phyloP scores from a whole-genome alignment of 2,797 vertebrate genomes.

The Telmatherina bonti region DNA sequence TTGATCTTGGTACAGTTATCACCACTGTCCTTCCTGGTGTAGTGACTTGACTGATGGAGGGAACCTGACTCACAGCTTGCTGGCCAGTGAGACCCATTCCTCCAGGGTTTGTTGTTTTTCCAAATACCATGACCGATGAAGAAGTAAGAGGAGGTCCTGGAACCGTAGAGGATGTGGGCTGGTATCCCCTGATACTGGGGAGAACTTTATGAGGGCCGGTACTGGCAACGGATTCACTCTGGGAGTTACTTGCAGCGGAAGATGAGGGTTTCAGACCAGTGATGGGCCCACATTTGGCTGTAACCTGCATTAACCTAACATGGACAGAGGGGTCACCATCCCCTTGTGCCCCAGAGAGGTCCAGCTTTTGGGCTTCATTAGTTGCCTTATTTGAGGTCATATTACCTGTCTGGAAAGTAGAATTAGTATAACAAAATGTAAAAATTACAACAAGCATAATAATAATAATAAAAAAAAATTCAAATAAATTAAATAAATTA shows the following conservation, averaged over 20 bases:
- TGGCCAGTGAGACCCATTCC: background rate
- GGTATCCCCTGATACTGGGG: background rate
- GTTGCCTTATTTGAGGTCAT: slow-evolving; percentile 45
- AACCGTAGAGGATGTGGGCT: background rate
- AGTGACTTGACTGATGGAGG: slow-evolving; percentile 42
- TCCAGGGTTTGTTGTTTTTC: slow-evolving; percentile 32
- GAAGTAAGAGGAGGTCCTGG: slow-evolving; percentile 14
- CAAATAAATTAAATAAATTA: no score
- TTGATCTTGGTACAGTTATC: slow-evolving; percentile 72
- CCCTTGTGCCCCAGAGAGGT: background rate
- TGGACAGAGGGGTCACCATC: background rate
- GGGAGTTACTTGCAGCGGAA: background rate
- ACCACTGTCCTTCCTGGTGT: slow-evolving; percentile 64
- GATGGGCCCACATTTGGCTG: slow-evolving; percentile 15
- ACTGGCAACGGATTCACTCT: background rate
- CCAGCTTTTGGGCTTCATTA: slow-evolving; percentile 24
- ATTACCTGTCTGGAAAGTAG: background rate
- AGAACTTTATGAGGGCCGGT: slow-evolving; percentile 6
- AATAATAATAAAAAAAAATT: background rate
- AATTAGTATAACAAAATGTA: background rate
- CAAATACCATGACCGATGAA: slow-evolving; percentile 48
- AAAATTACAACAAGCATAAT: background rate
- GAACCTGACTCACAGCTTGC: slow-evolving; percentile 44
- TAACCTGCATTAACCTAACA: slow-evolving; percentile 15
- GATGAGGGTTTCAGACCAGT: background rate